Evolutionary conservation across 2,888 invertebrate genomes (phyloP), one percentile per base, ranked within the genome.

Genomic region (Cosmopolites sordidus): DNA sequence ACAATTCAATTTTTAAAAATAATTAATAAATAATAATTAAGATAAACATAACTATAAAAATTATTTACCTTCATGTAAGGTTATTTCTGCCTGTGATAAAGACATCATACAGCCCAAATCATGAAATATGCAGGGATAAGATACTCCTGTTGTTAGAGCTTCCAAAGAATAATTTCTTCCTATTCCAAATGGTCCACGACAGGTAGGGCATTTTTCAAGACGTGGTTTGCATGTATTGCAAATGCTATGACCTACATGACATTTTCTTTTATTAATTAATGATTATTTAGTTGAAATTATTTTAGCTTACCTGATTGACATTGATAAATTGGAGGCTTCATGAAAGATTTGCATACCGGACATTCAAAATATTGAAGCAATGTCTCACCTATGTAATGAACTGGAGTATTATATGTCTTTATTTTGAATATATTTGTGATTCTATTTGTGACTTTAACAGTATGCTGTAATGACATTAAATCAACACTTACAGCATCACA

Each of bases 271-370:
- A 29, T n/a, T 14, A 38, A 38, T 38, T 12, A 14, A 9, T 38
- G 14, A 9, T 38, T 38, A 14, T 12, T 38, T 38, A 12, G 38
- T 38, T 38, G 22, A 47, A 40, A 27, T 2, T 40, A 14, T 40
- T 40, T 16, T 5, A 8, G 15, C 27, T 46, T 51, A 51, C 51
- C 70, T 14, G 65, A 62, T 43, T 66, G 62, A 50, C 71, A 71
- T 48, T 70, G 71, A 40, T 60, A 68, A 47, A 71, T 71, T 1
- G 70, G 71, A 1, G 70, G 69, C 47, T 65, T 66, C 71, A 71
- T 71, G 40, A 66, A 64, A 17, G 58, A 61, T 47, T 69, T 70
- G 50, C 71, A 71, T 1, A 70, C 66, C 4, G 71, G 70, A 52
- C 71, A 71, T 58, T 70, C 70, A 47, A 71, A 68, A 44, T 63